Evolutionary conservation across 2,113 vertebrate species (phyloP).

Genomic region (Microcebus murinus): DNA sequence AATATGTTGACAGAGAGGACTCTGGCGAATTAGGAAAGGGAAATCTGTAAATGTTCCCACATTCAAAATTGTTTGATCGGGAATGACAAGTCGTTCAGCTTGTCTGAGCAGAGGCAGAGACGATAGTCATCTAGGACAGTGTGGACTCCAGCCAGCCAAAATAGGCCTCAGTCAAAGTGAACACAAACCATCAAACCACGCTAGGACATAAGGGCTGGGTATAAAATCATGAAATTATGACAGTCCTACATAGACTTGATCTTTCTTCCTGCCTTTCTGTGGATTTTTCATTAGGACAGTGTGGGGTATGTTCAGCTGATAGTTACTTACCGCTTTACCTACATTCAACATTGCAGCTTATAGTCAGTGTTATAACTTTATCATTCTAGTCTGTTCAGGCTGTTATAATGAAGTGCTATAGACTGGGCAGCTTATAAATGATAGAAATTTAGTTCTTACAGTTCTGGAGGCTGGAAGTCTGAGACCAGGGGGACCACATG

Average conservation of each 20-base stretch:
- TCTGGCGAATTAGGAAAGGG: neutral
- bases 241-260: rapidly evolving
- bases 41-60: too few species aligned
- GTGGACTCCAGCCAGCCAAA: neutral
- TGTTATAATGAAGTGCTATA: neutral
- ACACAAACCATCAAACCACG: too few species aligned
- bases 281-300: neutral
- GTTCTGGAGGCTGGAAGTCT: neutral
- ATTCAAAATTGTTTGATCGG: rapidly evolving
- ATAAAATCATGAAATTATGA: neutral
- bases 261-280: neutral
- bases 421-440: neutral
- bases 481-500: too few species aligned
- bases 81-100: rapidly evolving
- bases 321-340: too few species aligned
- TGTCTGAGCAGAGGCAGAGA: neutral
- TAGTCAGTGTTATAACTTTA: rapidly evolving
- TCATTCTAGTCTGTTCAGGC: neutral
- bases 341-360: neutral
- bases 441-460: neutral
- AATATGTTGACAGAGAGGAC: neutral
- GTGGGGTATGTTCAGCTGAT: neutral
- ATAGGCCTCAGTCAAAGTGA: neutral
- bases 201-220: neutral
- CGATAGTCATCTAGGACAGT: neutral